These are phyloP conservation scores for Copidosoma floridanum DNA, from an alignment of 1,140 invertebrate species.

Conservation along the genomic window DNA sequence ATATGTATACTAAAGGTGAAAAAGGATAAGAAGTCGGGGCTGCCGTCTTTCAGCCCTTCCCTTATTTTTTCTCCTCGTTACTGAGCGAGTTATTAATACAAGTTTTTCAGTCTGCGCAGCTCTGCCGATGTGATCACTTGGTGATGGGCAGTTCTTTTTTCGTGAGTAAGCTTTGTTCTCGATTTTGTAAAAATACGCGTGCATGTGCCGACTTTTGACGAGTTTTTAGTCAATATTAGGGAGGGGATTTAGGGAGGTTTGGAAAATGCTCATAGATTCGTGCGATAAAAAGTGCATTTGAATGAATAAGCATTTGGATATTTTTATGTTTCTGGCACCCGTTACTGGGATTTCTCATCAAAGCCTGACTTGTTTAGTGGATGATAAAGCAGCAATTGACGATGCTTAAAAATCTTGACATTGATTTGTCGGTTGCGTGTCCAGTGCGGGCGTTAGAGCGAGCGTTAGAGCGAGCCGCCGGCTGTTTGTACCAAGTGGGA, in stretches of 20 bases:
- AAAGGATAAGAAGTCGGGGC: too few relatives aligned
- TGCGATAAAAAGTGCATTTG: background rate
- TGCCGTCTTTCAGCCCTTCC: too few relatives aligned
- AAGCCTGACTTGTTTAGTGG: background rate
- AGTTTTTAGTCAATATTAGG: background rate
- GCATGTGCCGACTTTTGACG: too few relatives aligned
- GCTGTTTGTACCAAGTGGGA: background rate
- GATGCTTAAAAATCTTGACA: background rate
- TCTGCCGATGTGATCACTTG: too few relatives aligned
- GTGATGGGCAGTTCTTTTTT: too few relatives aligned
- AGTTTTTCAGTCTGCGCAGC: too few relatives aligned
- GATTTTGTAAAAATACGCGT: too few relatives aligned
- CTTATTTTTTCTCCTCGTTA: too few relatives aligned
- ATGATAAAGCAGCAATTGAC: background rate
- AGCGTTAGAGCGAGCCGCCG: background rate
- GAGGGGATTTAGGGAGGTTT: background rate
- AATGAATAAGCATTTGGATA: background rate
- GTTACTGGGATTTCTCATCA: background rate
- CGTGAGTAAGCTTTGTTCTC: too few relatives aligned
- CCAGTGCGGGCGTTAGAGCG: background rate
- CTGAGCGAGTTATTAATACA: too few relatives aligned
- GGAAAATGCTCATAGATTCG: background rate
- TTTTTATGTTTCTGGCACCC: background rate
- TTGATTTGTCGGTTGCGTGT: background rate
- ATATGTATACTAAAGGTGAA: too few relatives aligned